Base-by-base conservation (phyloP, 2,888 invertebrate genomes). In the Cerastoderma edule region DNA sequence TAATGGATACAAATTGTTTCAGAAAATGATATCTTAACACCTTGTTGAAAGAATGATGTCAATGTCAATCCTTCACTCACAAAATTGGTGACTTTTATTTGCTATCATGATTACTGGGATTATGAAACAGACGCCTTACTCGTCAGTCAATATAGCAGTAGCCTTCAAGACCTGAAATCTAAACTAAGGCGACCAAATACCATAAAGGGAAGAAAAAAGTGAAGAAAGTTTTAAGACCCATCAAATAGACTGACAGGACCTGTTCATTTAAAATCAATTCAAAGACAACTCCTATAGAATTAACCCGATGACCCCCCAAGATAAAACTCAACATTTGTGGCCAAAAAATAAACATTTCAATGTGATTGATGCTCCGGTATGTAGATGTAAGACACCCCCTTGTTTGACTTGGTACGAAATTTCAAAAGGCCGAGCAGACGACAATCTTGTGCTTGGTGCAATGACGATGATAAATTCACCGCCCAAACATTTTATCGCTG, bases 321-420 rank as follows among this genome's bases (percentile, higher is more conserved):
- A 56, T 56, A 56, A 56, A 22, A 56, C 30, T 24, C 32, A 56
- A 10, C 30, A 32, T 56, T 56, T 32, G 5, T 27, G 13, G 32
- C 56, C 2, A 50, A n/a, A 50, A 50, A 50, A 50, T 50, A 50
- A 50, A 50, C 50, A 50, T 50, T 50, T 13, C 48, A 48, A 54
- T 54, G n/a, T n/a, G 54, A 54, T 30, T 56, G 27, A 56, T 56
- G 32, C 19, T n/a, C 19, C 2, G 27, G 30, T 32, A 32, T n/a
- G 8, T n/a, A 32, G n/a, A n/a, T 27, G 32, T 32, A 56, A 28
- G 32, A 56, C 30, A 56, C 27, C 10, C 13, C 56, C 56, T 8
- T 56, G 56, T 56, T 30, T 56, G 56, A 32, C 27, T 56, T 32
- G 22, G 56, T n/a, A 6, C 32, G 16, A 13, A 8, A 56, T 56